phyloP scores from a whole-genome alignment of 2,113 vertebrate species.

The Sander vitreus region DNA sequence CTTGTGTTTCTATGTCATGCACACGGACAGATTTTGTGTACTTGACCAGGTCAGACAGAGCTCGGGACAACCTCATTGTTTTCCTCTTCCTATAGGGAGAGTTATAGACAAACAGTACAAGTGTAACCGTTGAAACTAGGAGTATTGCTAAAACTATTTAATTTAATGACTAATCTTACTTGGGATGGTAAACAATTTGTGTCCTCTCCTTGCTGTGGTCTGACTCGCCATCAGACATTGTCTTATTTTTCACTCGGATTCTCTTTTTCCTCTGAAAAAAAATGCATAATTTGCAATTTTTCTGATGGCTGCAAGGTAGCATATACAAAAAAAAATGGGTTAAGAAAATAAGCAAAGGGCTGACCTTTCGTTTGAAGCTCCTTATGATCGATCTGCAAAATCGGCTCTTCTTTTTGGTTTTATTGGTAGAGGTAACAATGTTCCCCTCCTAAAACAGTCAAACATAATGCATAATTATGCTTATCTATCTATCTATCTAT shows the following conservation, averaged over 20 bases:
- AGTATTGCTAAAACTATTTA: neutral
- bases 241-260: constrained; percentile 85
- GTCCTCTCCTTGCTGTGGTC: constrained; percentile 84
- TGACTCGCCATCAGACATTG: constrained; percentile 87
- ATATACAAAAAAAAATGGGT: neutral
- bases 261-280: constrained; percentile 88
- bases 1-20: constrained; percentile 93
- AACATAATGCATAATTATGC: neutral
- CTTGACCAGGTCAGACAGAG: constrained; percentile 96
- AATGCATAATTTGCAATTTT: neutral
- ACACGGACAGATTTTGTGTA: constrained; percentile 95
- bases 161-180: constrained; percentile 74
- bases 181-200: constrained; percentile 87
- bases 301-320: neutral
- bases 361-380: constrained; percentile 93
- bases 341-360: neutral
- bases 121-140: neutral
- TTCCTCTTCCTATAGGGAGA: constrained; percentile 86
- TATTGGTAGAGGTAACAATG: constrained; percentile 75
- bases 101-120: neutral
- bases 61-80: constrained; percentile 94
- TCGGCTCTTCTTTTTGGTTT: constrained; percentile 82
- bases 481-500: neutral
- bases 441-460: constrained; percentile 74
- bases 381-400: constrained; percentile 85